Evolutionary conservation across 2,113 vertebrate genomes (phyloP), one percentile per base, ranked within the genome.

Genomic region (Rhinolophus ferrumequinum): DNA sequence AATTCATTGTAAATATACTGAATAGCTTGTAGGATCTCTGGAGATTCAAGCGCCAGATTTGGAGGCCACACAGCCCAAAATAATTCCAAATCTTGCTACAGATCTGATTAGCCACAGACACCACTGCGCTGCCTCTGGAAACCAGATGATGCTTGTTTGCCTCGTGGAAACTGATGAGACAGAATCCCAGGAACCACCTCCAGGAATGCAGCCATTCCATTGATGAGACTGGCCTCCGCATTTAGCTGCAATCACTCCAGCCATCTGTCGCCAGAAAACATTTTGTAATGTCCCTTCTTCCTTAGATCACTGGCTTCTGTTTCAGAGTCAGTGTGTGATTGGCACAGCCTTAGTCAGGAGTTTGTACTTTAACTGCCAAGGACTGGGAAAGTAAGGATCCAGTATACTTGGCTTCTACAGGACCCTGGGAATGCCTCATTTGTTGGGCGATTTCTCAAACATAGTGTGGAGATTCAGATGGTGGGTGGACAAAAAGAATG

Each of bases 31-130:
- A 41, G 33, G 35, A 38, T 81, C 15, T 62, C 28, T 16, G 14
- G 22, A 50, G 18, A 77, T n/a, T 24, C 47, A 21, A 92, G 21
- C 22, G 33, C 6, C 50, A 60, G 6, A 0, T 44, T 47, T 56
- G 1, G 21, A 91, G 21, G 4, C 1, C 26, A 47, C 0, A 0
- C 0, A 28, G 2, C 12, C 7, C 14, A 38, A 44, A 89, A 11
- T 4, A 50, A 69, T 50, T 15, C 4, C 8, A 44, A 87, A 52
- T 83, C 12, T 11, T 47, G 19, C 12, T 41, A 21, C 8, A 41
- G 16, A 41, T 64, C 14, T 90, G 11, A 8, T 19, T 11, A 75
- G 47, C 11, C 19, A 62, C 56, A 69, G 4, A 47, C 33, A 24
- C 2, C 15, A 21, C 8, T 18, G n/a, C 3, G 16, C 9, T 15